Conservation (phyloP, 1,140 invertebrate genomes). For the Cotesia glomerata region DNA sequence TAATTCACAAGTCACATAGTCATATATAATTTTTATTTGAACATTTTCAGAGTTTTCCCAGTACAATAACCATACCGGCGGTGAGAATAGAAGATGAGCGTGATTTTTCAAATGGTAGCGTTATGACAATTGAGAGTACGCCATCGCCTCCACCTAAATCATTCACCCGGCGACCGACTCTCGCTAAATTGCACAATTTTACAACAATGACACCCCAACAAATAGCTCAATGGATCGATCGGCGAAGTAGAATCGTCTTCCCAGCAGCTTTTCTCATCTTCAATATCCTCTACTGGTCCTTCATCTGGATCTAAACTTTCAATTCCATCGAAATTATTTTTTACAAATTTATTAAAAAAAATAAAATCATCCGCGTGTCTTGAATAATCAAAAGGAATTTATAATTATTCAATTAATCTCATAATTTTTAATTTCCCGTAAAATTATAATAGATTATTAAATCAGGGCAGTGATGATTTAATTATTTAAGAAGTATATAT, state of each 20-base stretch:
- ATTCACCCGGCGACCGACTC: constrained; percentile 54
- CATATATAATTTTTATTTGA: not conserved
- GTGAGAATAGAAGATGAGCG: constrained; percentile 69
- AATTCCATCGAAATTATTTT: constrained; percentile 23
- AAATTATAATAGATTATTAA: not conserved
- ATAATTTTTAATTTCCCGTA: not conserved
- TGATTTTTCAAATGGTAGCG: constrained; percentile 50
- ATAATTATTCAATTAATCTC: not conserved
- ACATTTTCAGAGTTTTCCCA: constrained; percentile 69
- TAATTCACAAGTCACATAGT: no score
- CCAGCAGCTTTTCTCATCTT: constrained; percentile 80
- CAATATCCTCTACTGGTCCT: constrained; percentile 85
- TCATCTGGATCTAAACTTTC: constrained; percentile 66
- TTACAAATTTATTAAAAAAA: constrained; percentile 26
- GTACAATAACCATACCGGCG: constrained; percentile 68
- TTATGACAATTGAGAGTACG: constrained; percentile 54
- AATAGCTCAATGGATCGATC: constrained; percentile 86
- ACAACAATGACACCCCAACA: constrained; percentile 86
- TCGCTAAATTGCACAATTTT: constrained; percentile 64
- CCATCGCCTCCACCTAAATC: constrained; percentile 48
- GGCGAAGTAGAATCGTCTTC: constrained; percentile 77
- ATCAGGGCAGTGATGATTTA: no score
- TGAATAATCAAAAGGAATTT: no score
- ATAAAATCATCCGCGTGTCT: no score
- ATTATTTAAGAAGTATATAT: no score